Evolutionary conservation across 2,113 vertebrate species (phyloP), one percentile per base, ranked within the genome.

Genomic region (Channa maculata): DNA sequence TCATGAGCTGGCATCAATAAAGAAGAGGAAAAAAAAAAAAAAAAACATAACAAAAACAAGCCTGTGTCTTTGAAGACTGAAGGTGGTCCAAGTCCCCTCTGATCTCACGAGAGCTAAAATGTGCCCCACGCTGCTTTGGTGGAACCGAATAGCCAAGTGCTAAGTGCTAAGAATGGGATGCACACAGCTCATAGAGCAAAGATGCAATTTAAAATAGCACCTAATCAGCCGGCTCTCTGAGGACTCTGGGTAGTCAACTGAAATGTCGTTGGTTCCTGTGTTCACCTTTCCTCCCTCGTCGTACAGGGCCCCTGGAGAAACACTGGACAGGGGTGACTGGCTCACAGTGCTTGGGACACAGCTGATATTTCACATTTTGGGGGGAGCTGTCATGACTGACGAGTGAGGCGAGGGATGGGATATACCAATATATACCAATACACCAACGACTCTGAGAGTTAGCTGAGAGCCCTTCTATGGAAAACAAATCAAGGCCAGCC

Each of bases 401-500:
- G 60, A 65, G 24, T 75, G 66, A 38, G 65, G 55, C 9, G 75
- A 12, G 49, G 65, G 75, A 73, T 64, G 65, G 62, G 63, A 65
- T 86, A 89, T 83, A 85, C 24, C 24, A 24, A 24, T 24, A 24
- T 24, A 24, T 24, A 24, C 24, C 24, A 24, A 24, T 24, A 24
- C 24, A 24, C 24, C 24, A 91, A 88, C 75, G 55, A 39, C 64
- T 81, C 77, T 70, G 77, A 65, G 64, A 67, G 61, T 87, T 55
- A 64, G 66, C 79, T 61, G 54, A 72, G 80, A 79, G 85, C 80
- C 41, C 54, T 83, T 82, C 66, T 81, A 68, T 86, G 77, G 48
- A 63, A 72, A 80, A 41, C 70, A 76, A 87, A 86, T 87, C 66
- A 76, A 88, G 89, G 82, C 2, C 51, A 84, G 84, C 67, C 77